phyloP scores from a whole-genome alignment of 1,140 invertebrate genomes.

The Lamellibrachia luymesi region DNA sequence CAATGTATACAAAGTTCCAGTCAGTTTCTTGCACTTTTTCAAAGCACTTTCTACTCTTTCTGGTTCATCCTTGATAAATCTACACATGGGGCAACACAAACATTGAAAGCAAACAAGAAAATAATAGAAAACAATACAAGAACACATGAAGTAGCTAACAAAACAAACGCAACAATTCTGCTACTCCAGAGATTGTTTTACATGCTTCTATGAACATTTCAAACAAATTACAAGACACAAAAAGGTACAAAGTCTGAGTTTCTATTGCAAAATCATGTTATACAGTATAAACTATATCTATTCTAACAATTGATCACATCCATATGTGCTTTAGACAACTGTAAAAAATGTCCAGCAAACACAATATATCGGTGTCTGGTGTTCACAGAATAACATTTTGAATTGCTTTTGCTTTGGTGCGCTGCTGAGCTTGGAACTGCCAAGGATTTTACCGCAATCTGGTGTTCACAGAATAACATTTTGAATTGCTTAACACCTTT shows the following conservation, averaged over 20 bases:
- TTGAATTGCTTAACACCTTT: too few species aligned
- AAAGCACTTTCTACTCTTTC: conserved; percentile 86
- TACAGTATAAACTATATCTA: not conserved
- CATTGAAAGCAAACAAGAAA: not conserved
- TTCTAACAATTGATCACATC: not conserved
- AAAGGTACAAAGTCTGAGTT: not conserved
- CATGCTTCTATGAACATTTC: not conserved
- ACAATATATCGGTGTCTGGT: too few species aligned
- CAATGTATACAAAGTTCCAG: conserved; percentile 82
- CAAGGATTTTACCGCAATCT: too few species aligned
- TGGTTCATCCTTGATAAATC: conserved; percentile 91
- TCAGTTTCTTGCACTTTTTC: conserved; percentile 93
- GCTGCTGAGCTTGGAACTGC: too few species aligned
- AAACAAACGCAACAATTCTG: not conserved
- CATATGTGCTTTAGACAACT: not conserved
- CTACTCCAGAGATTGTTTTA: not conserved
- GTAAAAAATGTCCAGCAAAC: too few species aligned
- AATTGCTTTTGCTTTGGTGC: too few species aligned
- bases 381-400: too few species aligned
- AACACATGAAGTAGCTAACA: conserved; percentile 11
- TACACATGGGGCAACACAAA: conserved; percentile 34
- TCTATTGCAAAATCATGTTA: not conserved
- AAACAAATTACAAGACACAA: not conserved
- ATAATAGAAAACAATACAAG: not conserved
- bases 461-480: too few species aligned